Evolutionary conservation across 2,888 invertebrate genomes (phyloP), one percentile per base, ranked within the genome.

Genomic region (Eucera pruinosa): DNA sequence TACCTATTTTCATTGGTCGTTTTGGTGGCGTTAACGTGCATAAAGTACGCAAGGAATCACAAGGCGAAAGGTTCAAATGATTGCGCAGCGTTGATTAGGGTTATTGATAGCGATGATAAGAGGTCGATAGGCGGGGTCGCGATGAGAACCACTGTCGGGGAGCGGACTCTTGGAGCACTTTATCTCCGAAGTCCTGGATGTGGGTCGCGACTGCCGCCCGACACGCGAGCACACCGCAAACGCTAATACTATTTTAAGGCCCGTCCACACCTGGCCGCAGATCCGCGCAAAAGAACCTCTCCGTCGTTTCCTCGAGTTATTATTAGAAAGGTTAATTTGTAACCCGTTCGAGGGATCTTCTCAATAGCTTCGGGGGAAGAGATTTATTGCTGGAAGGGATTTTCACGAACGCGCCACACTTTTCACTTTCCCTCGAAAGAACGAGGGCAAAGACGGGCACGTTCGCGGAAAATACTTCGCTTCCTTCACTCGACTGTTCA

Each of bases 151-250:
- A 65, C 91, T 91, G 90, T 36, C 81, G 84, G 85, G 90, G 87
- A 89, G 87, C 88, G 87, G 88, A 88, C 87, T 87, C 85, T 83
- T 83, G 86, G 84, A 90, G 91, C 87, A 89, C 90, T 90, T 90
- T 90, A 90, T 90, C 89, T 89, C 84, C 81, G 65, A 80, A 81
- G 86, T 88, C 84, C 88, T 84, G 87, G 91, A 91, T 91, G 91
- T 91, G 90, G 91, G 91, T 91, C 91, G 91, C 89, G 87, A 89
- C 86, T 88, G 90, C 89, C 88, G 89, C 88, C 89, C 88, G 91
- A 90, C 90, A 90, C 89, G 90, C 90, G 89, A 90, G 74, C 83
- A 70, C 83, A 78, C 68, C 75, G 71, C 78, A 41, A 66, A 58
- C 77, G 76, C 78, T 61, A 77, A 74, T 70, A 84, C 83, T 74